Evolutionary conservation across 2,888 invertebrate genomes (phyloP).

Genomic region (Pheosia gnoma): DNA sequence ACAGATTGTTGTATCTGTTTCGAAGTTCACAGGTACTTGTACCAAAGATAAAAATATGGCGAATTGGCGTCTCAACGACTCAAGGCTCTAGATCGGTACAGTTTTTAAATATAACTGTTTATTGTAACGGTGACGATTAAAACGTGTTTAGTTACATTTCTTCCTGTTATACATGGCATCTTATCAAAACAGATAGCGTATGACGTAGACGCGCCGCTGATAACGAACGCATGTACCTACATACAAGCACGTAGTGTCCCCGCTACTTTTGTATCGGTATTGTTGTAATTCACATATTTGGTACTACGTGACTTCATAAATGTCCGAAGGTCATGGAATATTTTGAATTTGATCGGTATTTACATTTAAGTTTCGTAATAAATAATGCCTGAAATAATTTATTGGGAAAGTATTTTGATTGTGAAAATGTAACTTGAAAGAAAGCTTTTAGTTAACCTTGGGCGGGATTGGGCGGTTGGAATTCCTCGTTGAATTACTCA

Average conservation of each 20-base stretch:
- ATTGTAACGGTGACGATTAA: conserved; percentile 47
- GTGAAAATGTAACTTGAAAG: conserved; percentile 17
- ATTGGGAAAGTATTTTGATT: conserved; percentile 33
- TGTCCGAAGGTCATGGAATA: conserved; percentile 33
- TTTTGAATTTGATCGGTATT: conserved; percentile 37
- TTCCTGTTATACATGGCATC: conserved; percentile 56
- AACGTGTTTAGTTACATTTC: conserved; percentile 61
- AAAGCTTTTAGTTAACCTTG: conserved; percentile 28
- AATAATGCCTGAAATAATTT: conserved; percentile 24
- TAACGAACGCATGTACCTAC: conserved; percentile 52
- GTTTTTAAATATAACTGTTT: conserved; percentile 32
- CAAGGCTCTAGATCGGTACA: conserved; percentile 14
- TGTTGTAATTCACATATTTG: conserved; percentile 30
- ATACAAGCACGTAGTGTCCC: conserved; percentile 45
- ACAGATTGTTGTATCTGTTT: background rate
- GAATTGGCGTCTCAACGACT: conserved; percentile 3
- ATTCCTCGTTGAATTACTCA: conserved; percentile 14
- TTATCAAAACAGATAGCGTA: conserved; percentile 67
- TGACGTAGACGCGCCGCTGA: conserved; percentile 57
- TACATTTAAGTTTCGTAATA: conserved; percentile 27
- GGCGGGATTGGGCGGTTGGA: conserved; percentile 13
- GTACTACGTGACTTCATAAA: conserved; percentile 37
- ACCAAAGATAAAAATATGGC: background rate
- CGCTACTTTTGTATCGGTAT: conserved; percentile 21
- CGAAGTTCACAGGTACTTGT: background rate